Base-by-base conservation (phyloP, 2,113 vertebrate genomes). In the Myiozetetes cayanensis region DNA sequence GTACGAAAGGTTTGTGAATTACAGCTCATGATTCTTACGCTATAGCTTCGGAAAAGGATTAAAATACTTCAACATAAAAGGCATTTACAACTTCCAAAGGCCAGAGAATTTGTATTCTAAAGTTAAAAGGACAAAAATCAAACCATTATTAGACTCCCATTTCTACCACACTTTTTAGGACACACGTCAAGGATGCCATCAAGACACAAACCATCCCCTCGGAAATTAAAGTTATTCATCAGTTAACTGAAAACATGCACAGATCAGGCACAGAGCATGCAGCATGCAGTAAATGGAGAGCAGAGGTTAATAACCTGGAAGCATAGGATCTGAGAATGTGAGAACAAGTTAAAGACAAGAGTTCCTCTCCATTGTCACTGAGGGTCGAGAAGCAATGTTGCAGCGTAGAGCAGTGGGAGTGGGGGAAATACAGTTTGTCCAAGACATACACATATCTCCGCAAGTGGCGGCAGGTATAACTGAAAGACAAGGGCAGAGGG, bases 401-500 rank as follows among this genome's bases (percentile, higher is more conserved):
- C 96, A 98, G 98, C 96, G 97, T 96, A 85, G 98, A 98, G 95
- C 98, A 98, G 98, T 98, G 98, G 58, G 98, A 98, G 97, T 97
- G 97, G 93, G 98, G 98, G 91, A 98, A 98, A 98, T 97, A 98
- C 81, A 98, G 97, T 98, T 97, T 98, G 98, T 98, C 98, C 98
- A 98, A 97, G 96, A 98, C 98, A 98, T 97, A 98, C n/a, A 98
- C 98, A 98, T 98, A 98, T 98, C 98, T 98, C 98, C 97, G 98
- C 98, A 98, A 98, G 98, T 98, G 98, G 98, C 98, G 98, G 98
- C 98, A 98, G 98, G 98, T 98, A 97, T 98, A 98, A 98, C 98
- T 98, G 98, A 96, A 98, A 98, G 97, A 98, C 98, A 98, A 98
- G 97, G 98, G 97, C 79, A 97, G 96, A 97, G 95, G 97, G 96